Percentiles rank a stretch among this genome's conserved stretches.
Conservation (phyloP, 2,888 invertebrate species). For the Galerucella calmariensis region DNA sequence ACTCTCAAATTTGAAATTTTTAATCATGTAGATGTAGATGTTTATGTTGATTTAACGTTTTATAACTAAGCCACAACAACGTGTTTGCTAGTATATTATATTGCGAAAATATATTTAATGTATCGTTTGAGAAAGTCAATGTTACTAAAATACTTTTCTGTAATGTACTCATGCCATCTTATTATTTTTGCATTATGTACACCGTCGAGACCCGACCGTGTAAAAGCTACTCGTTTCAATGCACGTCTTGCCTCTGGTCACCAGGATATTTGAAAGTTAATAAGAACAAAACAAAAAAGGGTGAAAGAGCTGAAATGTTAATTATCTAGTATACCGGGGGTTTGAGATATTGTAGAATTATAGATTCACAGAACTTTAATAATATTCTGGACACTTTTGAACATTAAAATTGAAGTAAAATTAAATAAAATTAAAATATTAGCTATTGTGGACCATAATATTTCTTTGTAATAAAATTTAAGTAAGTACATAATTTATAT, state of each 20-base stretch:
- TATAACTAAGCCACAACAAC: no score
- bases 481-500: no score
- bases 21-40: no score
- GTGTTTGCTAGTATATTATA: neutral
- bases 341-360: neutral
- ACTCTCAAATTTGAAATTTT: no score
- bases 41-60: no score
- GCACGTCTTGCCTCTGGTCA: slow-evolving; percentile 13
- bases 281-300: neutral
- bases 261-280: slow-evolving; percentile 12
- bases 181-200: slow-evolving; percentile 30
- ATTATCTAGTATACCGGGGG: neutral
- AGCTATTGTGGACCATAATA: no score
- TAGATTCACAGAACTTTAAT: no score
- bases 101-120: slow-evolving; percentile 20
- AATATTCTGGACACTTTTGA: no score
- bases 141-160: slow-evolving; percentile 25
- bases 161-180: slow-evolving; percentile 14
- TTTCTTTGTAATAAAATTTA: no score
- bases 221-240: slow-evolving; percentile 6
- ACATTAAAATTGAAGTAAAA: no score
- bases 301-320: neutral
- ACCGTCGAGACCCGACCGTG: slow-evolving; percentile 11
- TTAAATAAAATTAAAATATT: no score
- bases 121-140: slow-evolving; percentile 29